Evolutionary conservation across 2,797 vertebrate genomes (phyloP), one percentile per base, ranked within the genome.

Genomic region (Ctenopoma kingsleyae): DNA sequence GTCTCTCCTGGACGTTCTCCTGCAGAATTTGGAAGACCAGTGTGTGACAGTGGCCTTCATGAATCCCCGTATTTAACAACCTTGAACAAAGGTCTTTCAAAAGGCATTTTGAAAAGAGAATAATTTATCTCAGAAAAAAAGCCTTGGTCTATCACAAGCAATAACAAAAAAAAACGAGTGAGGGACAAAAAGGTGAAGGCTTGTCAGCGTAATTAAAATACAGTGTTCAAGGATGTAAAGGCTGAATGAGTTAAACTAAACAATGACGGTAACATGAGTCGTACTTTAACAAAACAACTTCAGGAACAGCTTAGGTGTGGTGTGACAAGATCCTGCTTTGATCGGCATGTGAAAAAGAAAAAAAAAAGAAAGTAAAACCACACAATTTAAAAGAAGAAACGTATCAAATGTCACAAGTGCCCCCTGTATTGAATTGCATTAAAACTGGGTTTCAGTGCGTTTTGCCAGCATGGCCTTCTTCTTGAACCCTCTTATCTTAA

Each of bases 41-140:
- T 0, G 6, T 54, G 35, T 13, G 53, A 53, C 65, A 13, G 27
- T 19, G 32, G 63, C 17, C 50, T 23, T 41, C 22, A 22, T 6
- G 41, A 50, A 71, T 40, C 43, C 12, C 8, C 46, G 23, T 86
- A 67, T 77, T 84, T 74, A 61, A 15, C 55, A 84, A 82, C 91
- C 91, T 90, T 93, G 84, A 85, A 72, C 67, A 82, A 67, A 87
- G 60, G 71, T 62, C 75, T 81, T 67, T 67, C 3, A 89, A 88
- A 57, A 65, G 53, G 80, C 78, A 4, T 41, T 41, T 80, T 79
- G 58, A 35, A 63, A 67, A 35, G 27, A 22, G 55, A 54, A 55
- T 54, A 9, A 74, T 85, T 84, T 72, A 80, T 87, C 78, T 72
- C 40, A 32, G 8, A 27, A 17, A 60, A 76, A 16, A 58, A 84